Evolutionary conservation across 2,113 vertebrate species (phyloP).

Genomic region (Paramisgurnus dabryanus): DNA sequence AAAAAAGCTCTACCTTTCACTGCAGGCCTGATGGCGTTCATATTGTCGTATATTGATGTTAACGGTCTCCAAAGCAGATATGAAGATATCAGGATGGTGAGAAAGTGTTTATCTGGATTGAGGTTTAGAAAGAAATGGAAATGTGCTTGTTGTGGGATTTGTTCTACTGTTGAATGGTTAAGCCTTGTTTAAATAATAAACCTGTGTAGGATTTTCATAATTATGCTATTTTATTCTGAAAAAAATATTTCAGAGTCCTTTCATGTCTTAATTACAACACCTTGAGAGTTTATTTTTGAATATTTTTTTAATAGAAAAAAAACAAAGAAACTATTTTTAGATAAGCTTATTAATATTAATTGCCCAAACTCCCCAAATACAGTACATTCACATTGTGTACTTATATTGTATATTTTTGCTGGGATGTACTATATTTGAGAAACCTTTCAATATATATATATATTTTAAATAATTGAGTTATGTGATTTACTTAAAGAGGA

Average conservation of each 20-base stretch:
- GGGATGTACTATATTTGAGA: background rate
- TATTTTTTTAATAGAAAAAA: background rate
- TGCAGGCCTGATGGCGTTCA: constrained; percentile 63
- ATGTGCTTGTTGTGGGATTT: background rate
- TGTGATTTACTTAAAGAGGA: too few species aligned
- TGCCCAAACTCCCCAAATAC: background rate
- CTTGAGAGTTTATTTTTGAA: background rate
- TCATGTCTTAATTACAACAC: constrained; percentile 34
- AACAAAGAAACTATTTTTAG: constrained; percentile 7
- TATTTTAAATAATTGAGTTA: too few species aligned
- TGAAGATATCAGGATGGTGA: constrained; percentile 58
- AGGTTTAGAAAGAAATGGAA: constrained; percentile 16
- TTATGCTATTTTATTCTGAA: background rate
- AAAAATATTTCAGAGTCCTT: constrained; percentile 17
- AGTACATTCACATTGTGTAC: background rate
- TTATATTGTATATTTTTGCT: background rate
- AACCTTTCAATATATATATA: too few species aligned
- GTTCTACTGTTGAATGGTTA: constrained; percentile 13
- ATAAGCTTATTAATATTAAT: background rate
- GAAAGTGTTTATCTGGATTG: constrained; percentile 27
- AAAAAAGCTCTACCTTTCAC: constrained; percentile 56
- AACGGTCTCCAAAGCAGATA: constrained; percentile 55
- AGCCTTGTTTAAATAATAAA: constrained; percentile 33
- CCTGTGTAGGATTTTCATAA: background rate
- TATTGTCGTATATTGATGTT: constrained; percentile 62